phyloP scores from a whole-genome alignment of 2,888 invertebrate genomes.

The Apamea monoglypha region DNA sequence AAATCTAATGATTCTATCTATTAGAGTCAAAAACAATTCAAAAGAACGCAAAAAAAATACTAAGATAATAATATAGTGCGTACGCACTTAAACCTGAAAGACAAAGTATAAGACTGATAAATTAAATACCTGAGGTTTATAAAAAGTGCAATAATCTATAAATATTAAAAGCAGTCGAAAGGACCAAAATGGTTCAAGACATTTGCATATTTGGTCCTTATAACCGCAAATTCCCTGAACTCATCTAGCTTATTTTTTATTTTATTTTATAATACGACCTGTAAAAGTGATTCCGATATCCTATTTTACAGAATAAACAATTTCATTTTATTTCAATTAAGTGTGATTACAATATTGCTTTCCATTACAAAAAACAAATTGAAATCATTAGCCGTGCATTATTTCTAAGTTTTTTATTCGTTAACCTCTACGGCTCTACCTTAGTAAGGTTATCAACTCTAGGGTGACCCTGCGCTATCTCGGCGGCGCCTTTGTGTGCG shows the following conservation, averaged over 20 bases:
- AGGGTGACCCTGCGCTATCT: slow-evolving; percentile 77
- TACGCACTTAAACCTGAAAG: neutral
- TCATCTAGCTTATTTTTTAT: no score
- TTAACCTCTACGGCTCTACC: slow-evolving; percentile 41
- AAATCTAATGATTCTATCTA: neutral
- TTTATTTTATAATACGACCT: no score
- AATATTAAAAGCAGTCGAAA: neutral
- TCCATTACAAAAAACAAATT: slow-evolving; percentile 1
- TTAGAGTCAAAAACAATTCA: neutral
- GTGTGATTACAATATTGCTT: neutral
- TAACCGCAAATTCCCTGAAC: neutral
- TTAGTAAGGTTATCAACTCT: slow-evolving; percentile 67
- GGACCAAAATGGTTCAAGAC: neutral
- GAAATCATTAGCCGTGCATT: slow-evolving; percentile 12
- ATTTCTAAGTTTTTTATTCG: slow-evolving; percentile 49
- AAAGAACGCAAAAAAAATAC: neutral
- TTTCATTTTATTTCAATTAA: neutral
- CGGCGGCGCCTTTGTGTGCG: slow-evolving; percentile 80
- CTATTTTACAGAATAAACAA: no score
- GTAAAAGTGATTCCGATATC: no score
- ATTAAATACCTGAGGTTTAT: neutral
- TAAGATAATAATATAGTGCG: neutral
- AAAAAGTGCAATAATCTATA: neutral
- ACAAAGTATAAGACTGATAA: neutral
- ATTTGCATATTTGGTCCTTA: neutral